phyloP scores from a whole-genome alignment of 92 coral and sea anemone species.

The Blastomussa wellsi region DNA sequence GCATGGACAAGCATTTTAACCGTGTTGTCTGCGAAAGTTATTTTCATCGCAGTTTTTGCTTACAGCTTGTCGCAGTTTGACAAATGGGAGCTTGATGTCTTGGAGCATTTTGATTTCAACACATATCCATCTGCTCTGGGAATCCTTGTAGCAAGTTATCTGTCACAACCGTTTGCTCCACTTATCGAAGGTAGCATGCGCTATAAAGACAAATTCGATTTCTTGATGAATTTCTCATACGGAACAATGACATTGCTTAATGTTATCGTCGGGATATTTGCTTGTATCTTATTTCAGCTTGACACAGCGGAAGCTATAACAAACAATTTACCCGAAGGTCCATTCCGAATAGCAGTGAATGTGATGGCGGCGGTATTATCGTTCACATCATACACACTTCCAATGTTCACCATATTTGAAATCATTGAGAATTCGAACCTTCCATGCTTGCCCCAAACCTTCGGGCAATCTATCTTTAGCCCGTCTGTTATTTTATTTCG shows the following conservation, averaged over 20 bases:
- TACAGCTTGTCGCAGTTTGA: slow-evolving; percentile 71
- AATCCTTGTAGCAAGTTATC: slow-evolving; percentile 89
- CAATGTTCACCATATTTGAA: slow-evolving; percentile 94
- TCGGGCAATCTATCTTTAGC: slow-evolving; percentile 46
- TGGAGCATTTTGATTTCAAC: slow-evolving; percentile 71
- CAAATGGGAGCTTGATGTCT: slow-evolving; percentile 74
- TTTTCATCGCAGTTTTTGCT: slow-evolving; percentile 79
- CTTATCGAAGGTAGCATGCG: slow-evolving; percentile 96
- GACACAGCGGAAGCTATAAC: slow-evolving; percentile 85
- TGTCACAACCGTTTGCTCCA: slow-evolving; percentile 94
- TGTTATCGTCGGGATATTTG: slow-evolving; percentile 82
- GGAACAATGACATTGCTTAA: slow-evolving; percentile 76
- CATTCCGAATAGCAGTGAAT: slow-evolving; percentile 73
- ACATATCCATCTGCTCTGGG: slow-evolving; percentile 92
- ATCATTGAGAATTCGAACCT: slow-evolving; percentile 67
- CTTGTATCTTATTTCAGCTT: slow-evolving; percentile 70
- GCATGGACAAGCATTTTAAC: slow-evolving; percentile 96
- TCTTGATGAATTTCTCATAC: slow-evolving; percentile 73
- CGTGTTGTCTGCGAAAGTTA: slow-evolving; percentile 80
- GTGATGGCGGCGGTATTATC: slow-evolving; percentile 89
- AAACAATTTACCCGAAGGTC: slow-evolving; percentile 85
- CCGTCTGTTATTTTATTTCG: slow-evolving; percentile 61
- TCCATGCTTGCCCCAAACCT: slow-evolving; percentile 39
- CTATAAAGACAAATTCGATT: slow-evolving; percentile 64
- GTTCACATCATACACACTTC: slow-evolving; percentile 90